Evolutionary conservation across 2,797 vertebrate species (phyloP).

Genomic region (Coracias cyanogaster): DNA sequence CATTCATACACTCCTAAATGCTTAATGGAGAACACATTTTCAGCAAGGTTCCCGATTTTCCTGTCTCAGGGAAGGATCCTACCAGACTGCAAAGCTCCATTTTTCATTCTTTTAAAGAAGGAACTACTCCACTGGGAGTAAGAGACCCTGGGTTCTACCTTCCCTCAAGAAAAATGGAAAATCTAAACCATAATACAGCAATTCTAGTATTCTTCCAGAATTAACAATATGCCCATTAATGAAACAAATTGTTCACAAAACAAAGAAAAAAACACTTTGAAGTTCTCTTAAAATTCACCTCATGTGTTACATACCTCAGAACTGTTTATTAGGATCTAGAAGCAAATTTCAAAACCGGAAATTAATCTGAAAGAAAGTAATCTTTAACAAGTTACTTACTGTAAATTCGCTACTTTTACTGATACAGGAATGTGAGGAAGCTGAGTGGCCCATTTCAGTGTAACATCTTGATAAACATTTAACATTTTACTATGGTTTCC

Average conservation of each 20-base stretch:
- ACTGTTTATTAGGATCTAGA: not conserved
- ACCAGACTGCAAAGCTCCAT: not conserved
- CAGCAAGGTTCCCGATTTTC: not conserved
- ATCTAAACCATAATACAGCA: not conserved
- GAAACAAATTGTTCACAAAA: not conserved
- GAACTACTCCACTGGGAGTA: not conserved
- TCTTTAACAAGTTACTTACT: conserved; percentile 83
- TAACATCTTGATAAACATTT: conserved; percentile 93
- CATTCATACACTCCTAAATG: not conserved
- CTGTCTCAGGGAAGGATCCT: not conserved
- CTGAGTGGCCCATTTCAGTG: conserved; percentile 93
- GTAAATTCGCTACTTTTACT: conserved; percentile 87
- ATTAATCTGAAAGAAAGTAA: not conserved
- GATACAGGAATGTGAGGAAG: conserved; percentile 89
- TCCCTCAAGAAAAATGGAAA: not conserved
- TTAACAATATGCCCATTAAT: not conserved
- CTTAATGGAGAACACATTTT: conserved; percentile 36
- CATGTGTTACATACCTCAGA: not conserved
- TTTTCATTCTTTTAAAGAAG: not conserved
- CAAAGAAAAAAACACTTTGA: not conserved
- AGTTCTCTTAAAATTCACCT: not conserved
- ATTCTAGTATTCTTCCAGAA: not conserved
- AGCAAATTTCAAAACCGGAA: not conserved
- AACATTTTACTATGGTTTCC: conserved; percentile 92
- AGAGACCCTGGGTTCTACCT: not conserved